phyloP scores from a whole-genome alignment of 2,797 vertebrate genomes.

The Aselliscus stoliczkanus region DNA sequence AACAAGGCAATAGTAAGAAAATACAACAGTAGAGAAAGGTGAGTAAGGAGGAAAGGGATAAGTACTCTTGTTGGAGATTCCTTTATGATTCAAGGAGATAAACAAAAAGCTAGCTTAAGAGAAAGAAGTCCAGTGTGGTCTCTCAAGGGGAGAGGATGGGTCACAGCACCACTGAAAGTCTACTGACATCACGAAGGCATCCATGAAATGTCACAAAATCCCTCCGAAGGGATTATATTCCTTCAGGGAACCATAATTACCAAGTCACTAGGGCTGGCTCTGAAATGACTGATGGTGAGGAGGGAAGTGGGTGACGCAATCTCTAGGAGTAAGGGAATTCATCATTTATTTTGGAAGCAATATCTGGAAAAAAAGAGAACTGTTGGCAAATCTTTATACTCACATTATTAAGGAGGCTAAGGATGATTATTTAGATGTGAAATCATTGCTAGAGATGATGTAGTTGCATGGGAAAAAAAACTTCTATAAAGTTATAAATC shows the following conservation, averaged over 20 bases:
- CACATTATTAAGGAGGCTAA: conserved; percentile 52
- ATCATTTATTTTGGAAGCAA: conserved; percentile 68
- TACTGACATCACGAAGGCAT: conserved; percentile 46
- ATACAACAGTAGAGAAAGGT: background rate
- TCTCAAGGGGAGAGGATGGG: background rate
- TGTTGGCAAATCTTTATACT: conserved; percentile 49
- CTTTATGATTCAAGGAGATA: background rate
- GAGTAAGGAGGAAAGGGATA: background rate
- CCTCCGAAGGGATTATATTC: conserved; percentile 36
- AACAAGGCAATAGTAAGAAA: background rate
- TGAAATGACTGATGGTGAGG: conserved; percentile 42
- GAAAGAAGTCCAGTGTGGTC: background rate
- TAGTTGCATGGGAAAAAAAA: conserved; percentile 33
- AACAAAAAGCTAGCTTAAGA: background rate
- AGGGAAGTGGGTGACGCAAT: conserved; percentile 55
- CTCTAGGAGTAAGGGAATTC: conserved; percentile 33
- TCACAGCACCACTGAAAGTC: conserved; percentile 18
- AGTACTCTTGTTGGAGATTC: background rate
- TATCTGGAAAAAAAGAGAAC: conserved; percentile 20
- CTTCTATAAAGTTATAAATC: conserved; percentile 33
- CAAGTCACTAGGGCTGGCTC: conserved; percentile 43
- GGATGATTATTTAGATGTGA: conserved; percentile 56
- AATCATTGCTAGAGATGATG: conserved; percentile 61
- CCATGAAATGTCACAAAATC: conserved; percentile 23
- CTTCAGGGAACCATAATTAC: conserved; percentile 54